Percentiles rank a stretch among this genome's conserved stretches.
These are phyloP conservation scores for Elegia similella DNA, from an alignment of 2,888 invertebrate genomes.

Conservation along the genomic window DNA sequence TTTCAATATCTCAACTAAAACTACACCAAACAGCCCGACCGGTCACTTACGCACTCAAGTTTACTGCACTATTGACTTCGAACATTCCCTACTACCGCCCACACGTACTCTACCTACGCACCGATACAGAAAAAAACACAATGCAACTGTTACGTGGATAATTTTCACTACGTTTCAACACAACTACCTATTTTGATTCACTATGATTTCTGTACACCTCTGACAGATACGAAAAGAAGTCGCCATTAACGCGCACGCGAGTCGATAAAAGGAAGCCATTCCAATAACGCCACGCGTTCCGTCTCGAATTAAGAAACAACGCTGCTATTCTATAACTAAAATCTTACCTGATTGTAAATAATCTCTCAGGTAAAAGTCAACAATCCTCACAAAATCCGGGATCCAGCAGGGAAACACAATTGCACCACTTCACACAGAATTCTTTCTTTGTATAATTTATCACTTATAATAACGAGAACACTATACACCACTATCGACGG, in stretches of 20 bases:
- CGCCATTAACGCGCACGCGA: constrained; percentile 80
- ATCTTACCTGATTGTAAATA: constrained; percentile 61
- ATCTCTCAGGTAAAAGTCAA: constrained; percentile 54
- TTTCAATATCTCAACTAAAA: constrained; percentile 3
- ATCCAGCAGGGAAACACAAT: constrained; percentile 63
- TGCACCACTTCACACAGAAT: constrained; percentile 72
- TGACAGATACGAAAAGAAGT: constrained; percentile 59
- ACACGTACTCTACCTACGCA: constrained; percentile 59
- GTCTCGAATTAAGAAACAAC: constrained; percentile 27
- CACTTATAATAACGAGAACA: constrained; percentile 68
- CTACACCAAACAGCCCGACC: constrained; percentile 33
- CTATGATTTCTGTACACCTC: constrained; percentile 35
- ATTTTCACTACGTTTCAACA: constrained; percentile 29
- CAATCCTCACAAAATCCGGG: constrained; percentile 75
- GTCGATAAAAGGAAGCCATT: constrained; percentile 80
- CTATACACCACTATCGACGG: constrained; percentile 68
- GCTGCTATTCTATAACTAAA: constrained; percentile 30
- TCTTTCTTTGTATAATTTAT: constrained; percentile 52
- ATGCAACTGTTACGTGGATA: constrained; percentile 31
- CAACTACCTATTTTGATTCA: constrained; percentile 26
- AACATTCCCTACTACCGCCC: constrained; percentile 57
- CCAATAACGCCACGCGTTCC: constrained; percentile 64
- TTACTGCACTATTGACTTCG: constrained; percentile 19
- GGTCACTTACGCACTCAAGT: constrained; percentile 30
- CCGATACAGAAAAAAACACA: constrained; percentile 41